Conservation (phyloP, 2,797 vertebrate genomes). For the Hydrolagus colliei region DNA sequence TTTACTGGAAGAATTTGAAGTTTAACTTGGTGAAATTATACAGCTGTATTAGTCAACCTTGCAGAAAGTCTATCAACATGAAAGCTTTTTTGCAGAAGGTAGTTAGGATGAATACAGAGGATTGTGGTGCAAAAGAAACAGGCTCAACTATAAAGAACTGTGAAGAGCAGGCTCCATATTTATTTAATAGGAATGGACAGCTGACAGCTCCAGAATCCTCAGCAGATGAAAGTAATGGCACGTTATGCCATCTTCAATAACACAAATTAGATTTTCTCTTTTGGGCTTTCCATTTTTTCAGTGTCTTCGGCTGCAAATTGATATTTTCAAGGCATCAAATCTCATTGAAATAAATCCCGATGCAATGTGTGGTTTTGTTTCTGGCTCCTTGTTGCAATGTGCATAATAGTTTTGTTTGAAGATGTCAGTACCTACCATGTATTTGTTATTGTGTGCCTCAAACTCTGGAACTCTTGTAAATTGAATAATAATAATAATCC, state of each 20-base stretch:
- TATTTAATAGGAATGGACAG: conserved; percentile 39
- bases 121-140: neutral
- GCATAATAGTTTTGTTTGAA: neutral
- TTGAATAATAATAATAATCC: neutral
- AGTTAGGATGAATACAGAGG: neutral
- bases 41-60: neutral
- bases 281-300: conserved; percentile 35
- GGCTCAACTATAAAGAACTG: neutral
- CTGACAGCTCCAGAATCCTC: conserved; percentile 33
- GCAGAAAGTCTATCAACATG: neutral
- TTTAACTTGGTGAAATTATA: neutral
- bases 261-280: conserved; percentile 27
- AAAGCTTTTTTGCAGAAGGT: neutral
- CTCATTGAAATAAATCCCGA: conserved; percentile 15
- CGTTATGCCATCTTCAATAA: conserved; percentile 35
- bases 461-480: neutral
- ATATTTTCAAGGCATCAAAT: neutral
- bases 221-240: conserved; percentile 26
- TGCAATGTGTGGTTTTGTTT: neutral
- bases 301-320: conserved; percentile 32
- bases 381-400: neutral
- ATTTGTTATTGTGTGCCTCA: neutral
- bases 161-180: conserved; percentile 27
- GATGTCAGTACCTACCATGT: neutral
- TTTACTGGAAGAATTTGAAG: neutral